Evolutionary conservation across 1,140 invertebrate genomes (phyloP), one percentile per base, ranked within the genome.

Genomic region (Halictus rubicundus): DNA sequence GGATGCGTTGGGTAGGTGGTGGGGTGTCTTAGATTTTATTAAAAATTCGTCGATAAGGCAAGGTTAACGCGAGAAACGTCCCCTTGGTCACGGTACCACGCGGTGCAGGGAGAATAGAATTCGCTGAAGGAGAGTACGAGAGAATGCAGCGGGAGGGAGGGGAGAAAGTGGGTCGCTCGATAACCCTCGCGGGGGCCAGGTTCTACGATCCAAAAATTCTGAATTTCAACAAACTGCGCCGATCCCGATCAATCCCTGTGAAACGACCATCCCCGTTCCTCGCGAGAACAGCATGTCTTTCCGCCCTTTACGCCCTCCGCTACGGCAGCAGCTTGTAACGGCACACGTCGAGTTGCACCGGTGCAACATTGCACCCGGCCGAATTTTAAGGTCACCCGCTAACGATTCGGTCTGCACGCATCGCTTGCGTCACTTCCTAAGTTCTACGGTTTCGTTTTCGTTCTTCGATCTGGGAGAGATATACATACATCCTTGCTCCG

Each of bases 81-180:
- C 73, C 73, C 65, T 83, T 65, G 66, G 70, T 57, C 61, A 73
- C 57, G 69, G 69, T 68, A 70, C 68, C 68, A 78, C 80, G 64
- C 64, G 59, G 75, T 75, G 59, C 60, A 79, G 57, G 54, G 69
- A 77, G 76, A 75, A 79, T 73, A 87, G 77, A 80, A 79, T 73
- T 77, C 57, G 65, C 80, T 52, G 78, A 68, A 77, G 80, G 66
- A 69, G 65, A 32, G 66, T 39, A 57, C 21, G 64, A 73, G 80
- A 84, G 57, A 78, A 65, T 72, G 68, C 27, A 74, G 19, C 19
- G 59, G 68, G 75, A 21, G 32, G 42, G 75, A 82, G 73, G 79
- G 72, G 78, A 80, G 83, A 89, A 89, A 88, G 83, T 89, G 88
- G 88, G 88, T 89, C 88, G 86, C 85, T 89, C 88, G 85, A 89